A percentile compares a stretch with the other conserved stretches of the same genome.
Conservation (phyloP, 2,888 invertebrate species). For the Dascillus cervinus region DNA sequence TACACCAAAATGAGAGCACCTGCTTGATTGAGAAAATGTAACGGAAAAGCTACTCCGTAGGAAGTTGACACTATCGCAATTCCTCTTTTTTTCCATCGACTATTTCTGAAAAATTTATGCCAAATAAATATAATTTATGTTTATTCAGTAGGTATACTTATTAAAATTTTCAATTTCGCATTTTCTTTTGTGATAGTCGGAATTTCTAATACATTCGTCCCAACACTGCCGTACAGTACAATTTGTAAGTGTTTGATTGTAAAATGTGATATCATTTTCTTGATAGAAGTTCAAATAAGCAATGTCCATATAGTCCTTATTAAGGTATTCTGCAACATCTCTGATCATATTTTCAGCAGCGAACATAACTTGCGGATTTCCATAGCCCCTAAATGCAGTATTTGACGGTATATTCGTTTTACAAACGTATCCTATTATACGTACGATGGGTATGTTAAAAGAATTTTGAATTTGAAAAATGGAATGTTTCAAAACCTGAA, state of each 20-base stretch:
- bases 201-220: constrained; percentile 64
- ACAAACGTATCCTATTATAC: constrained; percentile 66
- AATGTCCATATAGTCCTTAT: constrained; percentile 57
- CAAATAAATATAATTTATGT: not conserved
- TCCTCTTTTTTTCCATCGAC: constrained; percentile 83
- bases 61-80: constrained; percentile 74
- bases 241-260: constrained; percentile 61
- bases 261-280: constrained; percentile 72
- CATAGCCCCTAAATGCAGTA: constrained; percentile 90
- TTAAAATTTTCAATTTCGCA: constrained; percentile 61
- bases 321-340: constrained; percentile 64
- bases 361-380: constrained; percentile 88
- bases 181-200: constrained; percentile 55
- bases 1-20: constrained; percentile 87
- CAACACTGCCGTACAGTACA: constrained; percentile 72
- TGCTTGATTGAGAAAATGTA: constrained; percentile 70
- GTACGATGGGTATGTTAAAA: constrained; percentile 69
- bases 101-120: constrained; percentile 50
- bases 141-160: constrained; percentile 43
- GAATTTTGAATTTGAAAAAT: constrained; percentile 79
- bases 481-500: constrained; percentile 72
- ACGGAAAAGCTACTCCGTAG: constrained; percentile 78
- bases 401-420: constrained; percentile 87
- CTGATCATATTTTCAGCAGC: constrained; percentile 71
- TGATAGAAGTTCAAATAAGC: constrained; percentile 68